Base-by-base conservation (phyloP, 2,797 vertebrate species). In the Acipenser oxyrinchus region DNA sequence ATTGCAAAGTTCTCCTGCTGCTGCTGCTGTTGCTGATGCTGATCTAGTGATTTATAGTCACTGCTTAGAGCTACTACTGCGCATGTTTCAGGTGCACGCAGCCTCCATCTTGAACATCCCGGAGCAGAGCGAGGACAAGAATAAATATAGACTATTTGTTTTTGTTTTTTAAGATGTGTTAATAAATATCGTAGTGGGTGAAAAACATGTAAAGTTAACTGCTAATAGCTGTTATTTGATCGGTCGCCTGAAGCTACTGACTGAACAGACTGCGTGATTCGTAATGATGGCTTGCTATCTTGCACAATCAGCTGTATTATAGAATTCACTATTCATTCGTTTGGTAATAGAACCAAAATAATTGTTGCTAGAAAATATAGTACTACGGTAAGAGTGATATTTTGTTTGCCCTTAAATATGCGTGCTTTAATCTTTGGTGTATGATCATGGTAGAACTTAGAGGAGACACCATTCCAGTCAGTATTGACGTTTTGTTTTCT, bases 51-150 rank as follows among this genome's bases (percentile, higher is more conserved):
- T 64, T 69, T 60, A 49, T 62, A 64, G 67, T 69, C 51, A 51
- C 65, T 60, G 70, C 63, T 70, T 64, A 49, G 37, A 53, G 63
- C 53, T 15, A 60, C 84, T 80, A 79, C 87, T 87, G 86, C 77
- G 87, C 86, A 89, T 86, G 77, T 82, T 88, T 83, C 84, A 90
- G 85, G 82, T 86, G 70, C 84, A 80, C 78, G 78, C 79, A 76
- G 80, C 83, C 83, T 83, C 87, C 86, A 87, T 87, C 78, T 91
- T 92, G 87, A 79, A 77, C 84, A 82, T 85, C 83, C 78, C 75
- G 75, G 82, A 79, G 81, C 68, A 74, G 83, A 78, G 84, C 83
- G 76, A 83, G 80, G 75, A 82, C 82, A 83, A 81, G 76, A 75
- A 60, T 52, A 48, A 59, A 11, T 57, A 51, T 8, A 55, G n/a